Evolutionary conservation across 2,113 vertebrate species (phyloP).

Genomic region (Murina feae): DNA sequence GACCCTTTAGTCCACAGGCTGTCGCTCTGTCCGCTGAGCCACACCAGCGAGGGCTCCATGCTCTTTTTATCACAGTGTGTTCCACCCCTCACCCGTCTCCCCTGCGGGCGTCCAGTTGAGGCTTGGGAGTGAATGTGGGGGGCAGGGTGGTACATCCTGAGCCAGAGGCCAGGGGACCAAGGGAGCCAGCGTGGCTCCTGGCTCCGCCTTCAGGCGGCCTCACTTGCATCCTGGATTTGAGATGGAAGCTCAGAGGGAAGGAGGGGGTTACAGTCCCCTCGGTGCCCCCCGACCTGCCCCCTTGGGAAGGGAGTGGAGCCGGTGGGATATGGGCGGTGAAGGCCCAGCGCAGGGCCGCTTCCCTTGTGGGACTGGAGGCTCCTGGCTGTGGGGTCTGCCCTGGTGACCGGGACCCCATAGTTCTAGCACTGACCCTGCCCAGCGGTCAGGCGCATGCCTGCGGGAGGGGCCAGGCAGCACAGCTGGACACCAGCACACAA

Average conservation of each 20-base stretch:
- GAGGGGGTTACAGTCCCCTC: background rate
- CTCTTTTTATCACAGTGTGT: background rate
- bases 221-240: background rate
- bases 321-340: background rate
- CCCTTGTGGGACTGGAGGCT: background rate
- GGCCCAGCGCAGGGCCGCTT: no score
- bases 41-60: no score
- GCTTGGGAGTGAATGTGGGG: background rate
- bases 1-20: no score
- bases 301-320: background rate
- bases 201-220: background rate
- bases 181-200: background rate
- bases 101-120: background rate
- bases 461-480: no score
- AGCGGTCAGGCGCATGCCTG: background rate
- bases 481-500: no score
- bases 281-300: background rate
- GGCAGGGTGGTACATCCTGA: background rate
- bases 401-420: background rate
- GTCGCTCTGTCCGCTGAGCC: no score
- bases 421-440: background rate
- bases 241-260: background rate
- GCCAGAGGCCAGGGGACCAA: background rate
- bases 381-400: background rate
- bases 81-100: no score